Base-by-base conservation (phyloP, 1,140 invertebrate genomes). In the Nomia melanderi region DNA sequence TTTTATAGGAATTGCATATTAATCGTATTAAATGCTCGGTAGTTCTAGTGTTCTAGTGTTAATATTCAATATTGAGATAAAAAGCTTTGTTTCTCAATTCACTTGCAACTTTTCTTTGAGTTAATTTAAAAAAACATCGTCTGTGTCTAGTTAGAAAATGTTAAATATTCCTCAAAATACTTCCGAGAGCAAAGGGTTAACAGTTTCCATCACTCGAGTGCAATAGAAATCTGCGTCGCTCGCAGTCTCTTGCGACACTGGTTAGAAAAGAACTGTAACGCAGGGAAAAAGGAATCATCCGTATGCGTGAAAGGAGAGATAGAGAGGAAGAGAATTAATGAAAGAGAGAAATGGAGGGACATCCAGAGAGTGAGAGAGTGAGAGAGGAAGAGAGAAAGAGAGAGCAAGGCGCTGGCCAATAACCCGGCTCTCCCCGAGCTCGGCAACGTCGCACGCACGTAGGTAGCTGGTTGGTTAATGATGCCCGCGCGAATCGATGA, bases 401-500 rank as follows among this genome's bases (percentile, higher is more conserved):
- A 62, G 9, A 41, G 20, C 9, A 69, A 60, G 6, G 17, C 12
- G 17, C 54, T 75, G 71, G 70, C 54, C 81, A 83, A 78, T 78
- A 78, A 83, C 75, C 79, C 44, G 69, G 31, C 3, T 50, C 50
- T 12, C 33, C 20, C 39, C 17, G 57, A 25, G 78, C 56, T 50
- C 39, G 66, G 56, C 66, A 78, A 71, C 50, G 50, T 64, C 25
- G 44, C 50, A 71, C 54, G 78, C 63, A 67, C 67, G 53, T 84
- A 81, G 78, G 78, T 83, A 84, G 82, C 72, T 67, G 67, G 60
- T 71, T 77, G 78, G 82, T 84, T 84, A 84, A 84, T 81, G 82
- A 84, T 84, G 82, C 72, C 77, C 63, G 78, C 72, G 78, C 73
- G 78, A 81, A 77, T 84, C 72, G 82, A 84, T 84, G 78, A 84